Base-by-base conservation (phyloP, 2,888 invertebrate species). In the Eupithecia subfuscata region DNA sequence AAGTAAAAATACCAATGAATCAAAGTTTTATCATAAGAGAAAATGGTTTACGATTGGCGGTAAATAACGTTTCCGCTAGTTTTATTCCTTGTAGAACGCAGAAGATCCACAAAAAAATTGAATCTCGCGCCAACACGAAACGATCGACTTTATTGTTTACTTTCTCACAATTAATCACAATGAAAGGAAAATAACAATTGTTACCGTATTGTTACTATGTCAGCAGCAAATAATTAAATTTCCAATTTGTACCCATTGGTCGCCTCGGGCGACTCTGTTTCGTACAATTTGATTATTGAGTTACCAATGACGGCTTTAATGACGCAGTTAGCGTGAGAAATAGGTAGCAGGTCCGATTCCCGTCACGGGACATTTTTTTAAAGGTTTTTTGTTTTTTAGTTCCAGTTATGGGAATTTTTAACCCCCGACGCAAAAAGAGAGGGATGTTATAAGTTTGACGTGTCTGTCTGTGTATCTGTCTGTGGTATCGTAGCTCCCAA, bases 141-240 rank as follows among this genome's bases (percentile, higher is more conserved):
- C 30, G 30, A 30, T 30, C 3, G 30, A 30, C 30, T 30, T 2
- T 2, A 30, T 7, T 37, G 16, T 65, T 3, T 63, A 30, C 16
- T 22, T 60, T 60, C 60, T 25, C 60, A 60, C 60, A 60, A 25
- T 60, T 60, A 60, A 60, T 60, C 25, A 60, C 60, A 60, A 60
- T 25, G 25, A 60, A 60, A 25, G 25, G 60, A 25, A 56, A 72
- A 63, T 69, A 69, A 12, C 25, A 34, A 69, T 52, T 52, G 45
- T 52, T 69, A 37, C 52, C 9, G 3, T 25, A 69, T 52, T 52
- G 45, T 52, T 69, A 37, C 34, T 12, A 4, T 22, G 25, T 60
- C 60, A 2, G 14, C 25, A 9, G 25, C 22, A 60, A 60, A 60
- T 25, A 60, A 60, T 60, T 25, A 1, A 60, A 60, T 25, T 60